Base-by-base conservation (phyloP, 2,888 invertebrate genomes). In the Cataglyphis livida region DNA sequence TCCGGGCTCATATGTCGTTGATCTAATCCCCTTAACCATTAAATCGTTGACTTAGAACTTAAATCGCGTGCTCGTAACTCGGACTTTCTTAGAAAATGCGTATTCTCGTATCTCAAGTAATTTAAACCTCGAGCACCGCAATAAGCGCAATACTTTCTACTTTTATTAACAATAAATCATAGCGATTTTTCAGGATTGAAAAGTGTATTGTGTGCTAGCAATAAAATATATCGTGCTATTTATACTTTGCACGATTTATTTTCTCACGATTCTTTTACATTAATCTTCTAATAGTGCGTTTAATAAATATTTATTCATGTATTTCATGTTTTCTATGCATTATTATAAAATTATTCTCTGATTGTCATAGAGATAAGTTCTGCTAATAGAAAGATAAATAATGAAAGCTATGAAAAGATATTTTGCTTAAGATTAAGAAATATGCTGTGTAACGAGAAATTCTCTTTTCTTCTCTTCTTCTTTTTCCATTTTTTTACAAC, bases 21-120 rank as follows among this genome's bases (percentile, higher is more conserved):
- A 88, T 84, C 78, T 89, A 89, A 85, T 90, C 88, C 83, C 75
- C 83, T 87, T 79, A 84, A 66, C 82, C 66, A 82, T 85, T 90
- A 89, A 90, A 90, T 87, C 82, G 82, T 44, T 83, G 87, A 89
- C 86, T 89, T 88, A 82, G 88, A 87, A 89, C 83, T 87, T 88
- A 81, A 73, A 76, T 28, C 28, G 74, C 44, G 68, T 61, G 64
- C 84, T 85, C 87, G 84, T 90, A 90, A 90, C 87, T 89, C 83
- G 76, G 73, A 81, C 61, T 85, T 83, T 71, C 81, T 70, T 48
- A 70, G 74, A 81, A 59, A 84, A 74, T 82, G 87, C 85, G 70
- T 85, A 84, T 81, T 81, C 61, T 59, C 71, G 41, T 74, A 68
- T 78, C 75, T 79, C 85, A 82, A 82, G 84, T 79, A 83, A 85